A percentile compares a stretch with the other conserved stretches of the same genome.
phyloP scores from a whole-genome alignment of 2,113 vertebrate species.

The Myiozetetes cayanensis region DNA sequence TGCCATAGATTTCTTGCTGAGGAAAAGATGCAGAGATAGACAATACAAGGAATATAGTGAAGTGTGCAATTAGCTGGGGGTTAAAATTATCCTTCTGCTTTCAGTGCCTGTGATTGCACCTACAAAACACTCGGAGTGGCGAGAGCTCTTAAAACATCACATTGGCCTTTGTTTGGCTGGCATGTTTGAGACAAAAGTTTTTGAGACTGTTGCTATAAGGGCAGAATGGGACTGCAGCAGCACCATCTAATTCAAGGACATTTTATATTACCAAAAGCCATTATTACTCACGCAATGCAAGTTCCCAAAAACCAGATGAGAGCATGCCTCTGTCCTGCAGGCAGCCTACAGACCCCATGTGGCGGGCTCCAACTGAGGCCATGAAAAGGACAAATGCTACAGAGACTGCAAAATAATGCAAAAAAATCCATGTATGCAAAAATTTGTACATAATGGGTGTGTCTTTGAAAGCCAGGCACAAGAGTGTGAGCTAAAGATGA shows the following conservation, averaged over 20 bases:
- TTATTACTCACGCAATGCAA: not conserved
- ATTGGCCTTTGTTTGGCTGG: not conserved
- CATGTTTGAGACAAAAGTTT: not conserved
- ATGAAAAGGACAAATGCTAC: not conserved
- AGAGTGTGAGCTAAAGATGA: not conserved
- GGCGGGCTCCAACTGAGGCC: not conserved
- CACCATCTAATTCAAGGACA: not conserved
- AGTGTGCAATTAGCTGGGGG: not conserved
- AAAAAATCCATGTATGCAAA: not conserved
- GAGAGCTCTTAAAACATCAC: not conserved
- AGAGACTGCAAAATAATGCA: not conserved
- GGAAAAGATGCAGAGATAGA: not conserved
- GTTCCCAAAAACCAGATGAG: not conserved
- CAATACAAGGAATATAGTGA: not conserved
- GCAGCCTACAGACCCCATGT: not conserved
- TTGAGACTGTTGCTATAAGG: not conserved
- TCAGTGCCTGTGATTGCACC: not conserved
- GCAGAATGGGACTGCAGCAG: not conserved
- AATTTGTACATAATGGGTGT: not conserved
- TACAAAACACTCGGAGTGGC: not conserved
- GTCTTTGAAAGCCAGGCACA: conserved; percentile 15
- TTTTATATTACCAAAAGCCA: not conserved
- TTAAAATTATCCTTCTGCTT: not conserved
- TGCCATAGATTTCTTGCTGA: not conserved
- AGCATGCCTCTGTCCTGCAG: not conserved